A percentile compares a stretch with the other conserved stretches of the same genome.
Evolutionary conservation across 2,113 vertebrate species (phyloP).

Genomic region (Podocnemis expansa): DNA sequence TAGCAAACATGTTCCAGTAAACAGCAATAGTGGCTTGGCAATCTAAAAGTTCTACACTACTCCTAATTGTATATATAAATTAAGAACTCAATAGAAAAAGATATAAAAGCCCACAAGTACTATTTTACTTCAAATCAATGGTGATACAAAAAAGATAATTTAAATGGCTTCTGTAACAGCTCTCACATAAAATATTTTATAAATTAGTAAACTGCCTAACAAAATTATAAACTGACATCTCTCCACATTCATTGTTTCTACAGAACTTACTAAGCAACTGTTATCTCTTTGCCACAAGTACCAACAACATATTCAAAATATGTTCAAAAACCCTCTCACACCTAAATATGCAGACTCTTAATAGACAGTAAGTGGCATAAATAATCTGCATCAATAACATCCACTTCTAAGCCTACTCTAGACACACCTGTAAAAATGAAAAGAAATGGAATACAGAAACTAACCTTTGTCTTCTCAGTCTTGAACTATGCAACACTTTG

Average conservation of each 20-base stretch:
- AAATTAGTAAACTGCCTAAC: not conserved
- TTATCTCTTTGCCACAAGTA: not conserved
- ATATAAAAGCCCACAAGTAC: not conserved
- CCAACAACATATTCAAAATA: not conserved
- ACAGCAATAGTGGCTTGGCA: slow-evolving; percentile 25
- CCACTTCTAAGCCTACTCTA: not conserved
- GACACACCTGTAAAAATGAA: not conserved
- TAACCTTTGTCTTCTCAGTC: not conserved
- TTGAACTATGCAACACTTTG: not conserved
- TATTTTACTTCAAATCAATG: not conserved
- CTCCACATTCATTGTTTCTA: not conserved
- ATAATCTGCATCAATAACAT: not conserved
- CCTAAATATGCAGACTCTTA: fast-evolving
- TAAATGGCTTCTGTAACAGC: not conserved
- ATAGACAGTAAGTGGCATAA: no score
- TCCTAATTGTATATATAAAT: not conserved
- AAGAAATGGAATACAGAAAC: not conserved
- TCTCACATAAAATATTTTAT: not conserved
- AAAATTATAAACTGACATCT: not conserved
- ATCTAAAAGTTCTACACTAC: not conserved
- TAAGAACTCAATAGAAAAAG: slow-evolving; percentile 9
- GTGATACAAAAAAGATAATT: slow-evolving; percentile 4
- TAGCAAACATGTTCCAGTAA: not conserved
- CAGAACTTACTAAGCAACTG: not conserved
- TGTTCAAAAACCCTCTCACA: not conserved